Conservation (phyloP, 2,113 vertebrate genomes). For the Hemibagrus wyckioides region DNA sequence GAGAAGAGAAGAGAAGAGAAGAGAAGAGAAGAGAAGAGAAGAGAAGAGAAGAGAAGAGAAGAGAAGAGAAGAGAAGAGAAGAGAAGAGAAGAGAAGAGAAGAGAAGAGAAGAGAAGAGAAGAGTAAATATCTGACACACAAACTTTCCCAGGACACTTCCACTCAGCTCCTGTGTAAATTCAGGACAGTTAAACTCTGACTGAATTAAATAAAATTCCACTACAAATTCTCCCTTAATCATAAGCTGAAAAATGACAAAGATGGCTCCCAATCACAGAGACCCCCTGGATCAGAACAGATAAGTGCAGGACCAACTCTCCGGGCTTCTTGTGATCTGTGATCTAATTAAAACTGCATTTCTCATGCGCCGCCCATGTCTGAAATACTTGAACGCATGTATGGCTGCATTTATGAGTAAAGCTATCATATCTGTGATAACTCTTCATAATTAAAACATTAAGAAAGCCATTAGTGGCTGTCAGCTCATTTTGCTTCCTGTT, state of each 20-base stretch:
- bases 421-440: conserved; percentile 31
- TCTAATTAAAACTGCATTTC: neutral
- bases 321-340: neutral
- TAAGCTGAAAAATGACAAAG: neutral
- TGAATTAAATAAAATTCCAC: neutral
- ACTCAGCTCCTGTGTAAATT: neutral
- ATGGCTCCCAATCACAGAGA: neutral
- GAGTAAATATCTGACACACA: too few species aligned
- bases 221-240: neutral
- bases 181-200: neutral
- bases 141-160: neutral
- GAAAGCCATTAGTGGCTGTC: conserved; percentile 32
- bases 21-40: neutral
- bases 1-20: too few species aligned
- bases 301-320: neutral
- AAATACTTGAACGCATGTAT: neutral
- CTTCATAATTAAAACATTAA: conserved; percentile 39
- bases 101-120: neutral
- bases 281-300: neutral
- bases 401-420: conserved; percentile 23
- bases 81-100: too few species aligned
- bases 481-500: conserved; percentile 28
- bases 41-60: neutral
- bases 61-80: too few species aligned
- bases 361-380: conserved; percentile 1